A percentile compares a stretch with the other conserved stretches of the same genome.
These are phyloP conservation scores for Cephus runcator DNA, from an alignment of 2,888 invertebrate species.

Conservation along the genomic window DNA sequence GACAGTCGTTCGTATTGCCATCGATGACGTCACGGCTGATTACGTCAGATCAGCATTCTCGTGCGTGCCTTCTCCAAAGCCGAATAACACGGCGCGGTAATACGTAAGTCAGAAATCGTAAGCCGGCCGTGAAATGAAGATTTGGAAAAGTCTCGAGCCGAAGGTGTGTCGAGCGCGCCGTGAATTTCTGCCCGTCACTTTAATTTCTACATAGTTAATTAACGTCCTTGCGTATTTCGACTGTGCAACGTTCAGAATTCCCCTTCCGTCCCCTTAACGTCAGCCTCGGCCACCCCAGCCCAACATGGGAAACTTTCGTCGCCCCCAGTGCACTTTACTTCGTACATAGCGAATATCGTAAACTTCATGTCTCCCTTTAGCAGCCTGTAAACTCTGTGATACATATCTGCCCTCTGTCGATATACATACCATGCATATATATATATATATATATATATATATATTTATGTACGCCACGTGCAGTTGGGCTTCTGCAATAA, in stretches of 20 bases:
- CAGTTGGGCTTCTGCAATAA: neutral
- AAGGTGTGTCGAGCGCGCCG: neutral
- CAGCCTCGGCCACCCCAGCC: neutral
- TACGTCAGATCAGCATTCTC: too few relatives aligned
- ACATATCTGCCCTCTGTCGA: neutral
- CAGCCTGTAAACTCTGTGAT: neutral
- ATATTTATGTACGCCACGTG: neutral
- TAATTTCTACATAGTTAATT: neutral
- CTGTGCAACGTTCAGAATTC: neutral
- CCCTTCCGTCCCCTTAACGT: neutral
- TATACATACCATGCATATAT: neutral
- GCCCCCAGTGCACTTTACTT: neutral
- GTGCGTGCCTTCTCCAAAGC: too few relatives aligned
- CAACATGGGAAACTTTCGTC: neutral
- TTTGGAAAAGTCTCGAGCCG: neutral
- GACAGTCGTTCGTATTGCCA: too few relatives aligned
- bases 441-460: neutral
- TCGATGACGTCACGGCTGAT: too few relatives aligned
- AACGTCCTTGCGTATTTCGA: neutral
- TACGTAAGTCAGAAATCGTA: too few relatives aligned
- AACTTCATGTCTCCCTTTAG: neutral
- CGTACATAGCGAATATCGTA: neutral
- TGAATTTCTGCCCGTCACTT: neutral
- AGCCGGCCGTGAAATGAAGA: neutral
- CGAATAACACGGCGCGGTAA: too few relatives aligned